phyloP scores from a whole-genome alignment of 2,113 vertebrate genomes.

The Platichthys flesus region DNA sequence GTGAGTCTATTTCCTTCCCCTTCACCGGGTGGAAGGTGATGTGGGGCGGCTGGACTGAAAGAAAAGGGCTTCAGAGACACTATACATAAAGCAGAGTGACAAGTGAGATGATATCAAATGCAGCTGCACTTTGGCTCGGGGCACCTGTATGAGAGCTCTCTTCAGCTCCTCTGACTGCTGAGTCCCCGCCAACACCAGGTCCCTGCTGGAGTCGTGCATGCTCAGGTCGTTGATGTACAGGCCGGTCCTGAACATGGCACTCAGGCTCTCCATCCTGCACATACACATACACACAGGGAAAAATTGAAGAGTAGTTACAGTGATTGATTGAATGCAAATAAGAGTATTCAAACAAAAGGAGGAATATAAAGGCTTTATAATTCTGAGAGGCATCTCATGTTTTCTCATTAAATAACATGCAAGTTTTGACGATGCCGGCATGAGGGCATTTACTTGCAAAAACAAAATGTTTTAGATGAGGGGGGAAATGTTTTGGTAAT shows the following conservation, averaged over 20 bases:
- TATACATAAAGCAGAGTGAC: slow-evolving; percentile 39
- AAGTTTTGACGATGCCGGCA: slow-evolving; percentile 42
- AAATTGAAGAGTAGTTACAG: too few relatives aligned
- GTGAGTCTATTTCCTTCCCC: not conserved
- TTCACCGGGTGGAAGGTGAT: slow-evolving; percentile 1
- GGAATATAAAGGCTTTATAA: too few relatives aligned
- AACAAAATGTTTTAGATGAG: slow-evolving; percentile 67
- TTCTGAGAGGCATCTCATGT: too few relatives aligned
- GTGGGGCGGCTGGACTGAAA: slow-evolving; percentile 9
- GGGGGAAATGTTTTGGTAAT: slow-evolving; percentile 72
- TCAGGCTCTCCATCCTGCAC: slow-evolving; percentile 83
- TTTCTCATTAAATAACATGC: too few relatives aligned
- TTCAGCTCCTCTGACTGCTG: slow-evolving; percentile 84
- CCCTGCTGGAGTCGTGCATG: slow-evolving; percentile 85
- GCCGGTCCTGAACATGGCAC: slow-evolving; percentile 82
- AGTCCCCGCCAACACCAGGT: slow-evolving; percentile 81
- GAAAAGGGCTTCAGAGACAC: slow-evolving; percentile 16
- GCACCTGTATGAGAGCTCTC: slow-evolving; percentile 83
- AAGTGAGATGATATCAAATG: slow-evolving; percentile 23
- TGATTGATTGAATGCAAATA: not conserved
- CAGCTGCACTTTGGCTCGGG: slow-evolving; percentile 11
- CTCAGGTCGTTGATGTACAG: slow-evolving; percentile 84
- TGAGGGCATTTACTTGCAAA: slow-evolving; percentile 49
- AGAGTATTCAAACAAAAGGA: too few relatives aligned
- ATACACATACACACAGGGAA: slow-evolving; percentile 6